Base-by-base conservation (phyloP, 1,140 invertebrate genomes). In the Proctacanthus coquilletti region DNA sequence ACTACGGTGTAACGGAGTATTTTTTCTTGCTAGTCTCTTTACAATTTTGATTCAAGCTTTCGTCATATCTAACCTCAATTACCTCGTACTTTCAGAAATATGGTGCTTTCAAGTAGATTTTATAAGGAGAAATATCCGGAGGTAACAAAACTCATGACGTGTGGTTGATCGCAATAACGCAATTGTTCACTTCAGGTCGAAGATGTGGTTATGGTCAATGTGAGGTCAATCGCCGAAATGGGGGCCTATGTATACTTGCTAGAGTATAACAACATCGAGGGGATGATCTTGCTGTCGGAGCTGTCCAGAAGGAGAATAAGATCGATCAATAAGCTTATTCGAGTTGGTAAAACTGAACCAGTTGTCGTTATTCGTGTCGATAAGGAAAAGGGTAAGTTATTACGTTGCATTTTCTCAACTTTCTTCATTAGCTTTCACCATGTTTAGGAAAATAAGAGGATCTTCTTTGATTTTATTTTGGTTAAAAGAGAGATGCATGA, bases 151-250 rank as follows among this genome's bases (percentile, higher is more conserved):
- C 14, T 3, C 4, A 5, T 27, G 2, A 10, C 9, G 18, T 15
- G n/a, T 14, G 17, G 8, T n/a, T 18, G 3, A 30, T 31, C 9
- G 11, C 8, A 29, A n/a, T 18, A 18, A n/a, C n/a, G 6, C 21
- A 25, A 30, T 10, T n/a, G 8, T 23, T 21, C 3, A n/a, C 31
- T 15, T 18, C 19, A 41, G 40, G 51, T 96, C 21, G 95, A 99
- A 51, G 96, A 98, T 77, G 93, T 98, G 20, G 95, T 99, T 9
- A 96, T 98, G 92, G 95, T 98, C 4, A 99, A 95, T 61, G 95
- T 99, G 2, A 72, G 88, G 11, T 88, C 87, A 45, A 98, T 99
- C 49, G 94, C 93, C 21, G 94, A 98, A 68, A 98, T 99, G 94
- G 96, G 96, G 41, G 95, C 95, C 4, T 99, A 99, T 63, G 96